Evolutionary conservation across 2,888 invertebrate genomes (phyloP).

Genomic region (Ochlodes sylvanus): DNA sequence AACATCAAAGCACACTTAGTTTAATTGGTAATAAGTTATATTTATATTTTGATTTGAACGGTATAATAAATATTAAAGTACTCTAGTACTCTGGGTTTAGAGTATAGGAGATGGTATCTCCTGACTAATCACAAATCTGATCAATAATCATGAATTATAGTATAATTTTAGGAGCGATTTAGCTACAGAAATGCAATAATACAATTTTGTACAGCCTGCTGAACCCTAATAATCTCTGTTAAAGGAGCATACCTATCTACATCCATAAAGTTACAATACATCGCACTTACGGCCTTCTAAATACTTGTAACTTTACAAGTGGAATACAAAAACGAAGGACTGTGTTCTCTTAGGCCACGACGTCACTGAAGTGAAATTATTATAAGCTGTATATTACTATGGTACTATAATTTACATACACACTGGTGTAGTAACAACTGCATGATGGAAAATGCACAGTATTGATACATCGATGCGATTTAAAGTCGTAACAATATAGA

Average conservation of each 20-base stretch:
- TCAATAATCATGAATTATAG: background rate
- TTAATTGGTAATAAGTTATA: slow-evolving; percentile 13
- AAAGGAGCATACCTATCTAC: slow-evolving; percentile 32
- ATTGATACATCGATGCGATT: slow-evolving; percentile 33
- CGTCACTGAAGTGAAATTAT: slow-evolving; percentile 38
- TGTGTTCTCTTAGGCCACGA: slow-evolving; percentile 42
- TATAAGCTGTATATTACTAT: slow-evolving; percentile 34
- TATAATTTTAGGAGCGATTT: slow-evolving; percentile 64
- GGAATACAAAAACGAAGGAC: slow-evolving; percentile 42
- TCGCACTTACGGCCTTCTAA: slow-evolving; percentile 58
- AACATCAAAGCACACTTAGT: slow-evolving; percentile 1
- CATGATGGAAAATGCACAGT: slow-evolving; percentile 54
- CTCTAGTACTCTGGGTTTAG: background rate
- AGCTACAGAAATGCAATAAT: slow-evolving; percentile 69
- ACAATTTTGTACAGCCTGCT: slow-evolving; percentile 71
- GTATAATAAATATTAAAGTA: slow-evolving; percentile 8
- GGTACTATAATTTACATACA: slow-evolving; percentile 34
- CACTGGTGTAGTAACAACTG: slow-evolving; percentile 30
- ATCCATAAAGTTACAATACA: slow-evolving; percentile 46
- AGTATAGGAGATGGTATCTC: slow-evolving; percentile 61
- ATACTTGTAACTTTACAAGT: slow-evolving; percentile 47
- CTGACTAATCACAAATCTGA: background rate
- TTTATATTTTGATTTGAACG: background rate
- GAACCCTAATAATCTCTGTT: slow-evolving; percentile 43
- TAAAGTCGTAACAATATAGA: slow-evolving; percentile 17